A percentile compares a stretch with the other conserved stretches of the same genome.
These are phyloP conservation scores for Lytechinus pictus DNA, from an alignment of 35 echinoderm and acorn worm genomes.

Conservation along the genomic window DNA sequence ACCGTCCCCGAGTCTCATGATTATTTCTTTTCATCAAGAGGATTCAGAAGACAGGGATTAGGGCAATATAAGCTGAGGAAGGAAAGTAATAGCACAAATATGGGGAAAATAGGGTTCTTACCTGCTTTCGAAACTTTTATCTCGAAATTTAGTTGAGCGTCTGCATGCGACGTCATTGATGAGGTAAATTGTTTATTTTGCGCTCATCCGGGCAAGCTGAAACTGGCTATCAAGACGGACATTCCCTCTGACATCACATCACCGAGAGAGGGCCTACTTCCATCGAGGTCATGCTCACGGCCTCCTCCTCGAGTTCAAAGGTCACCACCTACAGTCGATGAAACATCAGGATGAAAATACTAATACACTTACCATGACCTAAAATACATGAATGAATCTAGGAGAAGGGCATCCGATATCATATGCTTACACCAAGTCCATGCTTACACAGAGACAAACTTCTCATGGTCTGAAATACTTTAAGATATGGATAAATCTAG, in stretches of 20 bases:
- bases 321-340: background rate
- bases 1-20: conserved; percentile 34
- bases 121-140: conserved; percentile 16
- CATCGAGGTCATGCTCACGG: background rate
- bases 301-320: background rate
- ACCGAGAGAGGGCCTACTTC: conserved; percentile 41
- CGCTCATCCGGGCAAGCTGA: background rate
- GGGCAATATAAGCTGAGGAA: background rate
- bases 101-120: conserved; percentile 27
- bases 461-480: too few species aligned
- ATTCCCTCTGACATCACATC: background rate
- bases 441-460: too few species aligned
- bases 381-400: background rate
- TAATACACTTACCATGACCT: background rate
- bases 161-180: conserved; percentile 25
- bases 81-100: conserved; percentile 11
- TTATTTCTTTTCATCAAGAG: background rate
- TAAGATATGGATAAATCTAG: too few species aligned
- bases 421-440: too few species aligned
- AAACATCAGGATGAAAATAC: background rate
- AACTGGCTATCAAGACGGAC: background rate
- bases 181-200: conserved; percentile 25
- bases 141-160: background rate
- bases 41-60: conserved; percentile 25
- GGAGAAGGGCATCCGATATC: background rate